These are phyloP conservation scores for Theocolax elegans DNA, from an alignment of 1,140 invertebrate species.

Conservation along the genomic window DNA sequence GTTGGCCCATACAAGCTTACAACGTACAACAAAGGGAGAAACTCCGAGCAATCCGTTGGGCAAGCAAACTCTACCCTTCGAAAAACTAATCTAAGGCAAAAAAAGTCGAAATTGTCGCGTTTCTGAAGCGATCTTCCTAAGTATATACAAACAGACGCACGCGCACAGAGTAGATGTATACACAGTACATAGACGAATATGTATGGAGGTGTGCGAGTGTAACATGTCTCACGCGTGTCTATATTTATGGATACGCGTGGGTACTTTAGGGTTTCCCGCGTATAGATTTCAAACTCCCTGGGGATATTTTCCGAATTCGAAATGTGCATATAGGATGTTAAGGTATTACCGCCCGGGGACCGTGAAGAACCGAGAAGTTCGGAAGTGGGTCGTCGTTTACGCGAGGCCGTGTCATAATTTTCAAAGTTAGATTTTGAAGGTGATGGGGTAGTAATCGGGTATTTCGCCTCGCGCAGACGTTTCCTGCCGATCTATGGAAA, in stretches of 20 bases:
- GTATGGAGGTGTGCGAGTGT: too few relatives aligned
- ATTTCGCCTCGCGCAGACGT: neutral
- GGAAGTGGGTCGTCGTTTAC: conserved; percentile 27
- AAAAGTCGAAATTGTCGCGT: too few relatives aligned
- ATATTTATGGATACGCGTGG: conserved; percentile 1
- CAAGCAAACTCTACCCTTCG: neutral
- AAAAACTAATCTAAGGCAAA: neutral
- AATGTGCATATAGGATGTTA: conserved; percentile 33
- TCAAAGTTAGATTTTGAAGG: conserved; percentile 25
- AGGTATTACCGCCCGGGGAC: conserved; percentile 20
- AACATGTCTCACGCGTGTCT: too few relatives aligned
- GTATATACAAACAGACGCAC: too few relatives aligned
- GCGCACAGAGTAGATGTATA: too few relatives aligned
- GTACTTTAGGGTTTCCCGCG: neutral
- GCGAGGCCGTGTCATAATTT: conserved; percentile 12
- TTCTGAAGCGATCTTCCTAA: too few relatives aligned
- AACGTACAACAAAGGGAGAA: neutral
- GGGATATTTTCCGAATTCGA: conserved; percentile 32
- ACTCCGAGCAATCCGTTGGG: neutral
- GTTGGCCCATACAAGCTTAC: neutral
- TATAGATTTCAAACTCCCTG: conserved; percentile 26
- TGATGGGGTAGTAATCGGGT: conserved; percentile 26
- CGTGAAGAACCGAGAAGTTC: conserved; percentile 2
- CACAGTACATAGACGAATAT: too few relatives aligned
- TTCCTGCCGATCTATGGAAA: too few relatives aligned